Evolutionary conservation across 2,888 invertebrate species (phyloP), one percentile per base, ranked within the genome.

Genomic region (Drosophila tripunctata): DNA sequence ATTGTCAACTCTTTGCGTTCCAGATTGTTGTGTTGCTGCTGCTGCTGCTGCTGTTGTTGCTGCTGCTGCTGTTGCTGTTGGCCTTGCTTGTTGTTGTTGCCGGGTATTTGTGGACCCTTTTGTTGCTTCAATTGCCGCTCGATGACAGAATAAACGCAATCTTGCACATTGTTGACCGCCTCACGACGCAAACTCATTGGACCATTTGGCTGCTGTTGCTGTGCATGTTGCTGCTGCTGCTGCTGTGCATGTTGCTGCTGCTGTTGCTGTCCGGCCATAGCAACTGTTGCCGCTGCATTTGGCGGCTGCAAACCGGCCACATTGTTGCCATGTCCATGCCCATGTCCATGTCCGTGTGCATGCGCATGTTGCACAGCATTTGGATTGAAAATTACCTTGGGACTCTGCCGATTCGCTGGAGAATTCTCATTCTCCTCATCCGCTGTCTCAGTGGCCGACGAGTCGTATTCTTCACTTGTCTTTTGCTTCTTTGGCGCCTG

Each of bases 371-470:
- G n/a, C n/a, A n/a, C n/a, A n/a, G 64, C 17, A 2, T 69, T 54
- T 1, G 70, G 52, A 47, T 89, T 84, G 75, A 91, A 82, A 31
- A 90, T 88, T 7, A 90, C 91, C 88, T 90, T 92, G 90, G 87
- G 92, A 92, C 90, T 80, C 87, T 91, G 93, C 84, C 93, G 93
- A 92, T 93, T 92, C 35, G 92, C 92, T 10, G 94, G 94, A 50
- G 92, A 92, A 50, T 93, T 92, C 61, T 94, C 94, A 73, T 93
- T 93, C 90, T 94, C 96, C 92, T 97, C 97, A 90, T 97, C 97
- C 45, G 97, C 97, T 70, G 97, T 97, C 92, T 96, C 96, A 45
- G 95, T 95, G 6, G 95, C 95, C n/a, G 94, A 94, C 21, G 94
- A 94, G 91, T 93, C 93, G 88, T 95, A 95, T 88, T 95, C 95